Conservation (phyloP, 2,888 invertebrate genomes). For the Acronicta psi region DNA sequence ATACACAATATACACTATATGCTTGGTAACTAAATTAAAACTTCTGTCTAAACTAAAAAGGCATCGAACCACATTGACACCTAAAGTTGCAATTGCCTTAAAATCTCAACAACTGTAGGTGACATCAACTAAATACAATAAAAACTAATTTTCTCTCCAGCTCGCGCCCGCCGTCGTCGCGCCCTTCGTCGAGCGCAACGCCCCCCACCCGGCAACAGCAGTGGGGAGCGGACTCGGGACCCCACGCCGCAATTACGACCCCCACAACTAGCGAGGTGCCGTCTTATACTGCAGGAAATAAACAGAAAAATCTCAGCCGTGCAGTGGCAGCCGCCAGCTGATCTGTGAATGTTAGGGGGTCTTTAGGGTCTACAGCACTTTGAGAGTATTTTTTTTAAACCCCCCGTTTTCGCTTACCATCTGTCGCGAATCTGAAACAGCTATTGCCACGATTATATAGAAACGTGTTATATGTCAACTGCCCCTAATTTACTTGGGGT, state of each 20-base stretch:
- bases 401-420: no score
- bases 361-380: not conserved
- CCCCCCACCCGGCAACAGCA: slow-evolving; percentile 62
- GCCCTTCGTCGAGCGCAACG: slow-evolving; percentile 75
- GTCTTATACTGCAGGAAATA: slow-evolving; percentile 93
- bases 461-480: no score
- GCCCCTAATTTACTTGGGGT: no score
- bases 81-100: no score
- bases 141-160: slow-evolving; percentile 44
- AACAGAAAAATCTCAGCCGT: slow-evolving; percentile 93
- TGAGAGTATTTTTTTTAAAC: no score
- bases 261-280: slow-evolving; percentile 92
- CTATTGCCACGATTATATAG: no score
- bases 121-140: not conserved
- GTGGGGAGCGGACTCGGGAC: slow-evolving; percentile 67
- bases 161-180: slow-evolving; percentile 75
- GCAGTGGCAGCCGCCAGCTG: slow-evolving; percentile 90
- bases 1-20: no score
- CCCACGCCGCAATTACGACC: slow-evolving; percentile 85
- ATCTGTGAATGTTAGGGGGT: slow-evolving; percentile 12
- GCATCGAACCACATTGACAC: no score
- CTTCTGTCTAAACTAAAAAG: no score
- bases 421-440: no score
- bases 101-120: no score
- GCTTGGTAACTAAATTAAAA: no score